Base-by-base conservation (phyloP, 1,140 invertebrate genomes). In the Drosophila auraria region DNA sequence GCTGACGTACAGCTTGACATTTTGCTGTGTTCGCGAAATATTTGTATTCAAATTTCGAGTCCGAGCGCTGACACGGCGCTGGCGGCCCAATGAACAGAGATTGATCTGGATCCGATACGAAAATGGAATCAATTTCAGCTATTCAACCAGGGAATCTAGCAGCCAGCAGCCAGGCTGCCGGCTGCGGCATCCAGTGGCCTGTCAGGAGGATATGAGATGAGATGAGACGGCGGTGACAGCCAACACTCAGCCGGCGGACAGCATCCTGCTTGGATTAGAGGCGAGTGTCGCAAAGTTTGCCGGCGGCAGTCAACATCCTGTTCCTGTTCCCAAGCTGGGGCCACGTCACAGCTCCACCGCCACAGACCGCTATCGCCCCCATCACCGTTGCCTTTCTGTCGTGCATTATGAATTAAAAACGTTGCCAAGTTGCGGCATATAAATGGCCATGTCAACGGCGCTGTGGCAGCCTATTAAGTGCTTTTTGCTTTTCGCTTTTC, bases 371-470 rank as follows among this genome's bases (percentile, higher is more conserved):
- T 20, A 12, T 33, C 17, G 45, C 17, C 42, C 23, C 1, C 15
- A 42, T n/a, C 23, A 30, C 53, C 23, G 3, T 15, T 15, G 11
- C 38, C 30, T 33, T 59, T 61, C 47, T 64, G 51, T 50, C 69
- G 33, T 70, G 76, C 68, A 87, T 77, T 87, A 87, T 83, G 80
- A 87, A 87, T 87, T 87, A 87, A 87, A 80, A 61, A 61, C 61
- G 78, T 56, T 80, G 68, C 76, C 74, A 80, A 62, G 76, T 53
- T 77, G 82, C 83, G 80, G 42, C 80, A 79, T 75, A 83, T 65
- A 83, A 83, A 83, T 83, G 81, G 81, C 64, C 77, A 73, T 68
- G 69, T 80, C 78, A 73, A 80, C 77, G 64, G 53, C 38, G 42
- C 40, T 53, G 62, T 82, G 75, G 75, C 75, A 82, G 79, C 76